Conservation (phyloP, 2,888 invertebrate species). For the Leptura quadrifasciata region DNA sequence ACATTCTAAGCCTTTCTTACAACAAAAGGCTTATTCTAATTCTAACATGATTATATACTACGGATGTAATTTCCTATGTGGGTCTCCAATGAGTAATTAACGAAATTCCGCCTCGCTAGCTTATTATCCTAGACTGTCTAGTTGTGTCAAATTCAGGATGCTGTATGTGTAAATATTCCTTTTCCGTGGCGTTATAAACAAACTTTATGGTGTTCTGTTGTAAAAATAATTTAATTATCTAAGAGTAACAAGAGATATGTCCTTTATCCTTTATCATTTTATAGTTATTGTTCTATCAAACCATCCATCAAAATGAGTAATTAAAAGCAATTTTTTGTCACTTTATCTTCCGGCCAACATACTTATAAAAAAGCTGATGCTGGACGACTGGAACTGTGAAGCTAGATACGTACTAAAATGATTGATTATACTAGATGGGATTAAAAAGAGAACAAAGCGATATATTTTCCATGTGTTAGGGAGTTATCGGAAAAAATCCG, state of each 20-base stretch:
- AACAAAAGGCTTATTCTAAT: too few species aligned
- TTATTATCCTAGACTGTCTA: too few species aligned
- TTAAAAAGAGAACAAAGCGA: constrained; percentile 3
- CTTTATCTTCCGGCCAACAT: not conserved
- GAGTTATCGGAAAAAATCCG: not conserved
- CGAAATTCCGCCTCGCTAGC: too few species aligned
- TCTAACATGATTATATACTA: too few species aligned
- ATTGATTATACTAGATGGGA: constrained; percentile 3
- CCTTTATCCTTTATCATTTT: not conserved
- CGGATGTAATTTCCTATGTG: too few species aligned
- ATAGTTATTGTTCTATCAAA: constrained; percentile 3
- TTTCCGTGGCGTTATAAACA: not conserved
- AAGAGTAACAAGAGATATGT: not conserved
- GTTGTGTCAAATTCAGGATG: not conserved
- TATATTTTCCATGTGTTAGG: constrained; percentile 3
- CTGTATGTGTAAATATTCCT: not conserved
- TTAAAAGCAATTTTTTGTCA: constrained; percentile 4
- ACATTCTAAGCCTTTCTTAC: too few species aligned
- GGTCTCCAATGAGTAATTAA: too few species aligned
- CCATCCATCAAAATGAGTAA: constrained; percentile 4
- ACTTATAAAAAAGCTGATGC: constrained; percentile 3
- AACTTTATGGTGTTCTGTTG: not conserved
- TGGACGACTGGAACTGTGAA: not conserved
- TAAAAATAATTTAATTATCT: constrained; percentile 1
- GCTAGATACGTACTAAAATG: constrained; percentile 7